A percentile compares a stretch with the other conserved stretches of the same genome.
phyloP scores from a whole-genome alignment of 2,113 vertebrate genomes.

The Prochilodus magdalenae region DNA sequence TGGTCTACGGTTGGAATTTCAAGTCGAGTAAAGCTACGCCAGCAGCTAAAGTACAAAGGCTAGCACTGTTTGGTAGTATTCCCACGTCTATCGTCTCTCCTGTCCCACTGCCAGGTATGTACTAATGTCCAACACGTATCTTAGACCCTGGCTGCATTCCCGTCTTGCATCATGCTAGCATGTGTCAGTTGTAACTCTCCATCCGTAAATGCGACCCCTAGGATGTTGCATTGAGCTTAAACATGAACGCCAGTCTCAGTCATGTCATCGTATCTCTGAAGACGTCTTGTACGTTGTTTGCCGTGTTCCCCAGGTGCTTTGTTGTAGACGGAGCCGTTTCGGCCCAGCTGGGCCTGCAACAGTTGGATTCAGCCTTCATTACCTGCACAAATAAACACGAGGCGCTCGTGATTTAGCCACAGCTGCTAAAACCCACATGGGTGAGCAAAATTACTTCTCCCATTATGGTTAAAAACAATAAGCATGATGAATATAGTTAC shows the following conservation, averaged over 20 bases:
- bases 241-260: background rate
- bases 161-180: too few species aligned
- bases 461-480: background rate
- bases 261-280: too few species aligned
- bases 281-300: background rate
- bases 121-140: too few species aligned
- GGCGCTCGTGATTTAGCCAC: background rate
- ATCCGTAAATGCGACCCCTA: too few species aligned
- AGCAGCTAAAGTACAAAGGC: too few species aligned
- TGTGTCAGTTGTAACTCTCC: too few species aligned
- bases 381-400: background rate
- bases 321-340: background rate
- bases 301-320: background rate
- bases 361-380: background rate
- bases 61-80: too few species aligned
- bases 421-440: background rate
- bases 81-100: too few species aligned
- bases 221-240: background rate
- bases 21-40: too few species aligned
- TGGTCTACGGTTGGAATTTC: too few species aligned
- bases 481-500: background rate
- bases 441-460: background rate
- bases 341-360: conserved; percentile 4
- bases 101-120: too few species aligned
- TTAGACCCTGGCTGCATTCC: too few species aligned